These are phyloP conservation scores for Bucorvus abyssinicus DNA, from an alignment of 2,797 vertebrate species.

Conservation along the genomic window DNA sequence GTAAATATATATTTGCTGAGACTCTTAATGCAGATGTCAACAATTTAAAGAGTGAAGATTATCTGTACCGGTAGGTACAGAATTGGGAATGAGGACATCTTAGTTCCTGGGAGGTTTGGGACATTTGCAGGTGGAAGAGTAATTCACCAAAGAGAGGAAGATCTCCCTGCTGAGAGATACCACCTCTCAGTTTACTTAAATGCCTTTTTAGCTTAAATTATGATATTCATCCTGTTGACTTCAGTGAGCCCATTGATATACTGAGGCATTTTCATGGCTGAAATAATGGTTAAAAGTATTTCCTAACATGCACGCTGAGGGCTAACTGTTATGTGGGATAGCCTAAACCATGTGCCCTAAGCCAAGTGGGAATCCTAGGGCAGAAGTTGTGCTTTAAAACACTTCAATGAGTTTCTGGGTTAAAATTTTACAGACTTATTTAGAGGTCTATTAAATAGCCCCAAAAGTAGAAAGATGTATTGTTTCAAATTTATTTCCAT, in stretches of 20 bases:
- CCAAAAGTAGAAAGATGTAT: not conserved
- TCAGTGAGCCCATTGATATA: not conserved
- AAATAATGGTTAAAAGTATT: not conserved
- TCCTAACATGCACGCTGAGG: not conserved
- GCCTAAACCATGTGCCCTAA: not conserved
- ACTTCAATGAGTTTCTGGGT: not conserved
- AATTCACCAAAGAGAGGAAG: not conserved
- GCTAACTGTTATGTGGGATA: not conserved
- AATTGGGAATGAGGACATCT: not conserved
- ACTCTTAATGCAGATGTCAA: not conserved
- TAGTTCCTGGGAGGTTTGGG: not conserved
- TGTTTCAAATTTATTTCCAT: not conserved
- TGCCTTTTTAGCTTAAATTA: not conserved
- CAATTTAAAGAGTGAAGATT: not conserved
- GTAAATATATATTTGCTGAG: not conserved
- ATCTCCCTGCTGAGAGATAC: not conserved
- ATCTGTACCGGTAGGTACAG: not conserved
- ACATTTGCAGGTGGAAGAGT: not conserved
- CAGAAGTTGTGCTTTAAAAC: not conserved
- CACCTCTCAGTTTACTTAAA: not conserved
- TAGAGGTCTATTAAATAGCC: not conserved
- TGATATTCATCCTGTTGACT: not conserved
- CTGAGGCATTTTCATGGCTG: not conserved
- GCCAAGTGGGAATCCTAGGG: not conserved
- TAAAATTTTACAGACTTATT: not conserved